These are phyloP conservation scores for Stegodyphus mimosarum DNA, from an alignment of 1,140 invertebrate genomes.

Conservation along the genomic window DNA sequence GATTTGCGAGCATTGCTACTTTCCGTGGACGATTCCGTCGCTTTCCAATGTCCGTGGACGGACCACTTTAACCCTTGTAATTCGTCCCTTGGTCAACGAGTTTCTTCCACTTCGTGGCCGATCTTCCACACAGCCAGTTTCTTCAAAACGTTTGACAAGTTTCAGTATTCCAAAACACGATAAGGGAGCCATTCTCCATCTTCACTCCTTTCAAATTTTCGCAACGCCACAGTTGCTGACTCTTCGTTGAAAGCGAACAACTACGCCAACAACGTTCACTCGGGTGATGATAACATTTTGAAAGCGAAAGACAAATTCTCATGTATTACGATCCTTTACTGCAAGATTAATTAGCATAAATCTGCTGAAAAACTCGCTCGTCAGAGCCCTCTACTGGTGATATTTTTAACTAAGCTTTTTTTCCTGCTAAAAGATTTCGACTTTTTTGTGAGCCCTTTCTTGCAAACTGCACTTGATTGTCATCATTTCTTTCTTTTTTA, in stretches of 20 bases:
- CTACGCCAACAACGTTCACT: background rate
- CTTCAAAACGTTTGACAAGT: slow-evolving; percentile 2
- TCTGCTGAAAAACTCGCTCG: background rate
- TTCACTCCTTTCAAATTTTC: background rate
- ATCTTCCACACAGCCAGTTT: background rate
- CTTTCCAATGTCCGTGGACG: background rate
- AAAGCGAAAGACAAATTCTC: background rate
- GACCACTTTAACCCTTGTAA: background rate
- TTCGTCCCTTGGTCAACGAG: background rate
- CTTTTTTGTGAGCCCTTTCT: too few species aligned
- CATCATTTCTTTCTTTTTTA: too few species aligned
- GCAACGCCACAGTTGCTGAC: background rate
- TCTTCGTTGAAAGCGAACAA: background rate
- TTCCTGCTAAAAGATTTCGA: too few species aligned
- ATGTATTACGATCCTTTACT: background rate
- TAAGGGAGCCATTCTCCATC: background rate
- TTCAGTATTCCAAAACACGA: slow-evolving; percentile 1
- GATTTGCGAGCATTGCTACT: background rate
- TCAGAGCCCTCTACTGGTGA: slow-evolving; percentile 5
- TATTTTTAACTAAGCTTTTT: too few species aligned
- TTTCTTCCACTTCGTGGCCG: background rate
- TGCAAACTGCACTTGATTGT: too few species aligned
- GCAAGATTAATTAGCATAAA: background rate
- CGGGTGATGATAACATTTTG: slow-evolving; percentile 2
- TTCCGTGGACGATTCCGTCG: slow-evolving; percentile 1